phyloP scores from a whole-genome alignment of 2,113 vertebrate species.

The Perognathus longimembris region DNA sequence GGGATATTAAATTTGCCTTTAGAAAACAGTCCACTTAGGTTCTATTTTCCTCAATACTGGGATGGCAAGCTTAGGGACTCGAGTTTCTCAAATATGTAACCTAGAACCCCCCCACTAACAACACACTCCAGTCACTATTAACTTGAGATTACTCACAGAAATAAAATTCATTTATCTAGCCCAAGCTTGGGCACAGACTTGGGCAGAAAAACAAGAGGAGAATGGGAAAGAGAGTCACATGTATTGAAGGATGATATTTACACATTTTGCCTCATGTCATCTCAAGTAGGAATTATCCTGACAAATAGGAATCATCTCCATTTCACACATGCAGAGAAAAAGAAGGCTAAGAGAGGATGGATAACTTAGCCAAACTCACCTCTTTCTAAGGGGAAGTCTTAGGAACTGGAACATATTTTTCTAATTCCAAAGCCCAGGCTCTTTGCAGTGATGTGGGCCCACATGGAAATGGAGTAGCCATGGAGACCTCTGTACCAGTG shows the following conservation, averaged over 20 bases:
- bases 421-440: neutral
- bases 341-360: neutral
- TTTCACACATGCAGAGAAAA: neutral
- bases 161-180: neutral
- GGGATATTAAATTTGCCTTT: neutral
- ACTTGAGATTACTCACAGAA: neutral
- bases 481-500: neutral
- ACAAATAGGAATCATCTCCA: neutral
- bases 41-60: neutral
- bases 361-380: neutral
- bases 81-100: constrained; percentile 29
- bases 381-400: neutral
- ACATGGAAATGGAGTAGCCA: neutral
- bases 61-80: neutral
- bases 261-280: neutral
- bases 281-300: neutral
- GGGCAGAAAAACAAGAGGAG: neutral
- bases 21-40: neutral
- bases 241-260: neutral
- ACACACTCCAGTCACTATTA: neutral
- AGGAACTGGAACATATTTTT: neutral
- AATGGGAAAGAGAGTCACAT: neutral
- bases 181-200: neutral
- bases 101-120: neutral
- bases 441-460: neutral